Evolutionary conservation across 2,113 vertebrate species (phyloP), one percentile per base, ranked within the genome.

Genomic region (Mionectes macconnelli): DNA sequence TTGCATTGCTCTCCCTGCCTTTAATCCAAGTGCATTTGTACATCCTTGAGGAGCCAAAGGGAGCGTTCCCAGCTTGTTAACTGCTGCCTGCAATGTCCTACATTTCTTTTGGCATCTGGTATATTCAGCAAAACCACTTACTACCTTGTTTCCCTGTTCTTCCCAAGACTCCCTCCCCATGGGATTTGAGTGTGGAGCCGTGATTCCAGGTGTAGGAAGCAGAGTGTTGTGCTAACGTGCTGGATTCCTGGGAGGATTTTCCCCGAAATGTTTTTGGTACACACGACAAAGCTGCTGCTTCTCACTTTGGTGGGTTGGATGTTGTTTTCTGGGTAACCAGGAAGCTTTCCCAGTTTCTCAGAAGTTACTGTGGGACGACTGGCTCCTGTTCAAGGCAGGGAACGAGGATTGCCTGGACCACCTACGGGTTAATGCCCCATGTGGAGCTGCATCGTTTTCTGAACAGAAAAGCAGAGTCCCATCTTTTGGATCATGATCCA

Each of bases 371-470:
- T 3, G 22, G 50, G 44, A 50, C 40, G 30, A 10, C 11, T 75
- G 70, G 37, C 35, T 91, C 37, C 22, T 64, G 44, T 56, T 79
- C n/a, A 66, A 57, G 53, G 52, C 44, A 82, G 67, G 55, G 27
- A 76, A 42, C 68, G 59, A 88, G 23, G 31, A 33, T n/a, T 69
- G 49, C 42, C 15, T 45, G 39, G 57, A 57, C 27, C 52, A 56
- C 30, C 4, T 27, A 4, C 1, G 6, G 37, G n/a, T 66, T 70
- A 92, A 91, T 59, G 39, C 37, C 35, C 73, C 12, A 16, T 1
- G 0, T 39, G 57, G n/a, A 90, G 31, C 22, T 0, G 0, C 42
- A 31, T 37, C 45, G 4, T 69, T 62, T 92, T 56, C 27, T 56
- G 64, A 69, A 66, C 8, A 35, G 63, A 68, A 68, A 40, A 76